Percentiles rank a stretch among this genome's conserved stretches.
phyloP scores from a whole-genome alignment of 2,113 vertebrate genomes.

The Choloepus hoffmanni region DNA sequence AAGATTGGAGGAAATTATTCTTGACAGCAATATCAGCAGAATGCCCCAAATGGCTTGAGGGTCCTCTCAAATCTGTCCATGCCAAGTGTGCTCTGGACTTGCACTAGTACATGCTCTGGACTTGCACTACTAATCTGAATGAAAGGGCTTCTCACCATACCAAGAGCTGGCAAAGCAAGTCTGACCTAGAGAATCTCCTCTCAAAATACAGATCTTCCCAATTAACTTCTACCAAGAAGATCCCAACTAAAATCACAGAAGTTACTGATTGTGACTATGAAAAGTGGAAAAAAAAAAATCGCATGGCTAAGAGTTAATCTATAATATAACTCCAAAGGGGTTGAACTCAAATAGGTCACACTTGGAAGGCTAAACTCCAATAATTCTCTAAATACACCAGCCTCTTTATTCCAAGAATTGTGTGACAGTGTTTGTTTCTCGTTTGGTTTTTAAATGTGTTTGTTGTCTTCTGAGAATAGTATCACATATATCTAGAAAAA shows the following conservation, averaged over 20 bases:
- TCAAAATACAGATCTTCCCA: neutral
- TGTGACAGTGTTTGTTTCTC: neutral
- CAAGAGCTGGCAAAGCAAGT: neutral
- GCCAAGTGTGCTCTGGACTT: neutral
- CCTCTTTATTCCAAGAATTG: neutral
- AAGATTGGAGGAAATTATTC: neutral
- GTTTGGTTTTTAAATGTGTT: neutral
- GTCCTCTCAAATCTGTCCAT: neutral
- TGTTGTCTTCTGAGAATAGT: slow-evolving; percentile 42
- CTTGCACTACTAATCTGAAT: neutral
- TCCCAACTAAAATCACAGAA: neutral
- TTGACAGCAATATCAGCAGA: neutral
- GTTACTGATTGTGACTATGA: neutral
- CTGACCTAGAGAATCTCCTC: neutral
- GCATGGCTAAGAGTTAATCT: neutral
- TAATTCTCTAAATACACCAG: neutral
- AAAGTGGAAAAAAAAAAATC: neutral
- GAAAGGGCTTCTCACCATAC: neutral
- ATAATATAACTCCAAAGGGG: neutral
- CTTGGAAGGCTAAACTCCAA: neutral
- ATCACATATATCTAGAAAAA: neutral
- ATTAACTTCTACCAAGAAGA: neutral
- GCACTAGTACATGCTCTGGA: neutral
- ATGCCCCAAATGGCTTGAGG: neutral
- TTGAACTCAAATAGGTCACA: neutral